Percentiles rank a stretch among this genome's conserved stretches.
phyloP scores from a whole-genome alignment of 2,888 invertebrate genomes.

The Lissocephala sabroskyi region DNA sequence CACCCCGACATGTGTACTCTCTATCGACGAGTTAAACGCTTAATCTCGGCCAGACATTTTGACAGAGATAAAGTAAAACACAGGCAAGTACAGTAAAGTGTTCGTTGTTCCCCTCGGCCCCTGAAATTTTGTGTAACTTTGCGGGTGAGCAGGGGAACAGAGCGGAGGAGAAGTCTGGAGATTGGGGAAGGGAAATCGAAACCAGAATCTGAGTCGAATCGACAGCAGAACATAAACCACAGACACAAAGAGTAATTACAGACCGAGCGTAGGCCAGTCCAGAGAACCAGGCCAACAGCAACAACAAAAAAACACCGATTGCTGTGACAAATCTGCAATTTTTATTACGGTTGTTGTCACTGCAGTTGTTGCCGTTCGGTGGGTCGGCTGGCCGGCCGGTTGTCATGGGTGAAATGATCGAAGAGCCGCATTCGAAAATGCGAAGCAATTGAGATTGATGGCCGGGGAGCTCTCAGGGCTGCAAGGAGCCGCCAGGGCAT shows the following conservation, averaged over 20 bases:
- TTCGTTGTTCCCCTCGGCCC: too few species aligned
- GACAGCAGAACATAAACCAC: slow-evolving; percentile 12
- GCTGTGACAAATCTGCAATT: slow-evolving; percentile 62
- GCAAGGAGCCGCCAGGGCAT: slow-evolving; percentile 30
- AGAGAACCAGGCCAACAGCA: slow-evolving; percentile 42
- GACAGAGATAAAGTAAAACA: slow-evolving; percentile 39
- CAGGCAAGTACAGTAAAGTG: neutral
- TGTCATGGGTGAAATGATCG: slow-evolving; percentile 59
- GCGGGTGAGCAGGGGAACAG: too few species aligned
- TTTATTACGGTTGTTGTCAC: slow-evolving; percentile 39
- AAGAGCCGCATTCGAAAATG: slow-evolving; percentile 63
- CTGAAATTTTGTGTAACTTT: too few species aligned
- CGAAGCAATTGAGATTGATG: slow-evolving; percentile 65
- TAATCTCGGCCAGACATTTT: slow-evolving; percentile 60
- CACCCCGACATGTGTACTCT: too few species aligned
- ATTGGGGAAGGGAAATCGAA: slow-evolving; percentile 7
- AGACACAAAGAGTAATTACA: slow-evolving; percentile 53
- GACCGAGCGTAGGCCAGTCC: slow-evolving; percentile 33
- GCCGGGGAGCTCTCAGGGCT: slow-evolving; percentile 16
- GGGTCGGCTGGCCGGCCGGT: slow-evolving; percentile 6
- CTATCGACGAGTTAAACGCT: slow-evolving; percentile 57
- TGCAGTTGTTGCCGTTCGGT: slow-evolving; percentile 24
- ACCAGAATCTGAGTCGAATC: neutral
- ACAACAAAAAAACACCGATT: slow-evolving; percentile 37
- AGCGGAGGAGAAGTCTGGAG: neutral